Percentiles rank a stretch among this genome's conserved stretches.
Evolutionary conservation across 2,888 invertebrate genomes (phyloP).

Genomic region (Ectemnius continuus): DNA sequence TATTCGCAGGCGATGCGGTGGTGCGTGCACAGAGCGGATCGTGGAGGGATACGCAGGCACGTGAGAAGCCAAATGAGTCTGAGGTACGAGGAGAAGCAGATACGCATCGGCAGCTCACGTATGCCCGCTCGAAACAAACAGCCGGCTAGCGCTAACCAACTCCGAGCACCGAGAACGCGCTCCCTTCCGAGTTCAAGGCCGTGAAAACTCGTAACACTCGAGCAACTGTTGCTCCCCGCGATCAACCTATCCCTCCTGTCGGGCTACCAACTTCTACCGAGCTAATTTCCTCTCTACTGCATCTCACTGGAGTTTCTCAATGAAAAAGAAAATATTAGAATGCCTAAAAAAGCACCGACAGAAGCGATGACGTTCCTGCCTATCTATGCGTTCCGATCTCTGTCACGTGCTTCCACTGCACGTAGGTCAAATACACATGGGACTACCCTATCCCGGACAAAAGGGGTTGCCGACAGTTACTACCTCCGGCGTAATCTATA

Average conservation of each 20-base stretch:
- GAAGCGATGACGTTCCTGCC: too few relatives aligned
- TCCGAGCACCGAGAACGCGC: constrained; percentile 11
- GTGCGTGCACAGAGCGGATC: too few relatives aligned
- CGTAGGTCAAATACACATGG: too few relatives aligned
- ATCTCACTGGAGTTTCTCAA: not conserved
- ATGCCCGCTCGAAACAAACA: not conserved
- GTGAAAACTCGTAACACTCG: constrained; percentile 39
- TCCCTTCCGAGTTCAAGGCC: constrained; percentile 46
- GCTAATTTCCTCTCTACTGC: not conserved
- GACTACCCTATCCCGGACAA: too few relatives aligned
- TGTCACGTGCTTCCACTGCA: too few relatives aligned
- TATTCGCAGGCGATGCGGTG: not conserved
- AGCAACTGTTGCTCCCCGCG: constrained; percentile 34
- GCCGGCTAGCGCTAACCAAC: constrained; percentile 12
- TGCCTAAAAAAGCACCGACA: too few relatives aligned
- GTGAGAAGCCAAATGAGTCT: constrained; percentile 28
- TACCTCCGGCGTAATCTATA: too few relatives aligned
- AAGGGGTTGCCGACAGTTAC: too few relatives aligned
- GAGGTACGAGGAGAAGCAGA: constrained; percentile 10
- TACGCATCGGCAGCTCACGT: constrained; percentile 20
- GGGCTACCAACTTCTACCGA: constrained; percentile 8
- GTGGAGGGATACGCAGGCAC: constrained; percentile 6
- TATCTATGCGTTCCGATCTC: too few relatives aligned
- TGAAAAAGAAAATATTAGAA: not conserved
- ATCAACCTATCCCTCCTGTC: constrained; percentile 5